Evolutionary conservation across 30 jellyfish, hydroid and myxozoan species (phyloP).

Genomic region (Turritopsis dohrnii): DNA sequence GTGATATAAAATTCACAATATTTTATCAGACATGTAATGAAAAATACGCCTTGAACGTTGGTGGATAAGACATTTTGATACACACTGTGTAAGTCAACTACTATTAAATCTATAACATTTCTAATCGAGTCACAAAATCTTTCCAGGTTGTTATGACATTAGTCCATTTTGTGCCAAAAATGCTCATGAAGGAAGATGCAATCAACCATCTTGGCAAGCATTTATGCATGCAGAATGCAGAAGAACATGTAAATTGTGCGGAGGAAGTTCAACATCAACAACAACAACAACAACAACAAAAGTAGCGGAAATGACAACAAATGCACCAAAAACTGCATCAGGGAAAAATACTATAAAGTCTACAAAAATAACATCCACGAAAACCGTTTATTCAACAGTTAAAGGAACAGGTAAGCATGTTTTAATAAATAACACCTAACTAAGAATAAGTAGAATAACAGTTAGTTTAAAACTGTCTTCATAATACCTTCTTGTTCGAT

Average conservation of each 20-base stretch:
- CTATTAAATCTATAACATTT: no score
- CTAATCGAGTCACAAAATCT: no score
- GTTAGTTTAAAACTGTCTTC: no score
- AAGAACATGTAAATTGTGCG: conserved; percentile 12
- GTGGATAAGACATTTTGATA: no score
- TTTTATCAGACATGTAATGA: no score
- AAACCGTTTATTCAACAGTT: not conserved
- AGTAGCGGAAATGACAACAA: not conserved
- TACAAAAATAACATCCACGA: not conserved
- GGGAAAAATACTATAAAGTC: not conserved
- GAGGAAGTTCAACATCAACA: not conserved
- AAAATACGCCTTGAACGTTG: no score
- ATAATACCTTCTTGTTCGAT: no score
- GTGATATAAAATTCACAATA: no score
- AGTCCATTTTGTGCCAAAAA: conserved; percentile 16
- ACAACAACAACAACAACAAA: conserved; percentile 4
- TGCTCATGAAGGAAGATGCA: conserved; percentile 13
- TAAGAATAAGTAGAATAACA: no score
- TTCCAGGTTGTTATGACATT: conserved; percentile 7
- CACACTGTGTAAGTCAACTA: no score
- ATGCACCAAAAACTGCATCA: not conserved
- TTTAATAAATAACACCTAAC: no score
- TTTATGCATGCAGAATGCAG: conserved; percentile 8
- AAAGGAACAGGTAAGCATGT: not conserved
- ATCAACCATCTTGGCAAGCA: not conserved